Conservation (phyloP, 2,797 vertebrate species). For the Chelonia mydas region DNA sequence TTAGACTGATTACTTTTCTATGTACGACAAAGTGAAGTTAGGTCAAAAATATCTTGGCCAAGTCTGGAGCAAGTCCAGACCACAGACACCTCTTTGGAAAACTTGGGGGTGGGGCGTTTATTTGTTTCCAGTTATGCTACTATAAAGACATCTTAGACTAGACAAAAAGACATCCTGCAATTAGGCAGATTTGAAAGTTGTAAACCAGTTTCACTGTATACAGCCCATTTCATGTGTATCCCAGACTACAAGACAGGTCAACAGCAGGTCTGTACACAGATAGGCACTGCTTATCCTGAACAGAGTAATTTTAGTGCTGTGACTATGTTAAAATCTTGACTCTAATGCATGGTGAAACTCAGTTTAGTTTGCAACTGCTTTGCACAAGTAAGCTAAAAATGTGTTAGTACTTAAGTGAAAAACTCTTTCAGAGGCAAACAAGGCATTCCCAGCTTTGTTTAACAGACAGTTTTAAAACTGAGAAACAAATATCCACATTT, state of each 20-base stretch:
- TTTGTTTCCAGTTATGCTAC: not conserved
- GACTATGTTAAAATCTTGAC: not conserved
- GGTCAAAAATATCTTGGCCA: not conserved
- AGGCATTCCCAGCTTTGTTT: not conserved
- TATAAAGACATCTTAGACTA: not conserved
- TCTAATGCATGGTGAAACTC: not conserved
- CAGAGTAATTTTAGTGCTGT: not conserved
- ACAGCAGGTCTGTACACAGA: not conserved
- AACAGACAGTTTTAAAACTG: not conserved
- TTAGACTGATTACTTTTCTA: not conserved
- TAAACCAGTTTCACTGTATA: not conserved
- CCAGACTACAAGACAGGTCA: not conserved
- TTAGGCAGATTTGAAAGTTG: not conserved
- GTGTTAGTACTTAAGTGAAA: not conserved
- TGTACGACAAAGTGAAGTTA: not conserved
- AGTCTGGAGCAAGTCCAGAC: not conserved
- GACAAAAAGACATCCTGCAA: not conserved
- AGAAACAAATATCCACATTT: not conserved
- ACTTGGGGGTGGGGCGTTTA: fast-evolving
- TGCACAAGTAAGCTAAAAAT: fast-evolving
- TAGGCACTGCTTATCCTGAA: not conserved
- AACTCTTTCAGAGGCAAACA: not conserved
- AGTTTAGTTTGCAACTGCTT: not conserved
- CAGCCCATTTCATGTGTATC: not conserved
- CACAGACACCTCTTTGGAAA: not conserved